Evolutionary conservation across 2,797 vertebrate species (phyloP).

Genomic region (Pteronotus mesoamericanus): DNA sequence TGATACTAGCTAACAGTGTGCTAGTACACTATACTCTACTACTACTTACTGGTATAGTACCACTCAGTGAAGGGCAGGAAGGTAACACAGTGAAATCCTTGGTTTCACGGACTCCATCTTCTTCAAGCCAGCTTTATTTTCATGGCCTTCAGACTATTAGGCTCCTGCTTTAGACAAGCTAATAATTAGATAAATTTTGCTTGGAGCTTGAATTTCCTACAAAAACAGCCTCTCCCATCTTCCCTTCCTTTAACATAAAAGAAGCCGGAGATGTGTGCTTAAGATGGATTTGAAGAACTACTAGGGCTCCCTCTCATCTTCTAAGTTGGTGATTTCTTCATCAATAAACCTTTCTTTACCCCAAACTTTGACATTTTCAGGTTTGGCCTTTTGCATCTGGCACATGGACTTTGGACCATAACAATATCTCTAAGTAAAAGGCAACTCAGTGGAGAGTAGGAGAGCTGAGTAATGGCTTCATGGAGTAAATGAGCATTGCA

Average conservation of each 20-base stretch:
- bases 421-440: neutral
- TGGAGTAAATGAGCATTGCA: neutral
- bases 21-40: neutral
- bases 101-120: neutral
- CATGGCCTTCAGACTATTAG: neutral
- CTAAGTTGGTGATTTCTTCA: neutral
- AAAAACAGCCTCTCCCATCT: neutral
- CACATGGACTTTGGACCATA: neutral
- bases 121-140: neutral
- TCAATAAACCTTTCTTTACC: neutral
- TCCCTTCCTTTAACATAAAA: neutral
- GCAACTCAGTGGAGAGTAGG: neutral
- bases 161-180: neutral
- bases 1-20: neutral
- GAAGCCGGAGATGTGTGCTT: neutral
- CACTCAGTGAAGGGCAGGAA: neutral
- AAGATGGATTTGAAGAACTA: neutral
- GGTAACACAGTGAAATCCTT: neutral
- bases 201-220: neutral
- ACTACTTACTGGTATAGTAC: neutral
- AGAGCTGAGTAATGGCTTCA: neutral
- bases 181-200: neutral
- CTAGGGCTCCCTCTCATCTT: neutral
- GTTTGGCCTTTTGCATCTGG: neutral
- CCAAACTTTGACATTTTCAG: neutral